Base-by-base conservation (phyloP, 2,797 vertebrate species). In the Melanotaenia boesemani region DNA sequence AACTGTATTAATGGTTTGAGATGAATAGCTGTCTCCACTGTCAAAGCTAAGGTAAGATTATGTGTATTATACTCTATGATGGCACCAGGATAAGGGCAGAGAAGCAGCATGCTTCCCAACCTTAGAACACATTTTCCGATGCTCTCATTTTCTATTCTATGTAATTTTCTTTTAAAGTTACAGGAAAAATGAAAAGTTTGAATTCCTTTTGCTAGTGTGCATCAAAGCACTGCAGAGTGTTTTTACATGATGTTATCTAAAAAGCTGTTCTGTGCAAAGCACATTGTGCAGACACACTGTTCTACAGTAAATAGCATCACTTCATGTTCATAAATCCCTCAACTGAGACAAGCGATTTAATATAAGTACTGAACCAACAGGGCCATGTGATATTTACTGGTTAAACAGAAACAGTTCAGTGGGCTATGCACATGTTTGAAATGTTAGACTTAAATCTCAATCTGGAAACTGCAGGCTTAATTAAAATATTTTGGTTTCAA, bases 11-110 rank as follows among this genome's bases (percentile, higher is more conserved):
- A 69, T 28, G 13, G 3, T 55, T 60, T 26, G 6, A 30, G 32
- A 60, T 5, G 4, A 70, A 60, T n/a, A 12, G 55, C 2, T 48
- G 12, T 46, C 74, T 39, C 22, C 37, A 26, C 20, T 0, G 0
- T 18, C 36, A 34, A 26, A 60, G 55, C 3, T 30, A 50, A 74
- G 37, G 44, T 71, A 50, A 62, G n/a, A 34, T 54, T 37, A 18
- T 37, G 10, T 28, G 3, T 56, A 12, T 70, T 75, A 57, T 66
- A 16, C 32, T 60, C 55, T 41, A 44, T 34, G 58, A 73, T 22
- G 36, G n/a, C 7, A 60, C n/a, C 20, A 65, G 36, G 58, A 34
- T 58, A 48, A 77, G 44, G 56, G 67, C 68, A 66, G 50, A 50
- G 16, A 54, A 64, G 16, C 30, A 55, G 46, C 46, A 26, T 12